Evolutionary conservation across 2,797 vertebrate genomes (phyloP), one percentile per base, ranked within the genome.

Genomic region (Acomys russatus): DNA sequence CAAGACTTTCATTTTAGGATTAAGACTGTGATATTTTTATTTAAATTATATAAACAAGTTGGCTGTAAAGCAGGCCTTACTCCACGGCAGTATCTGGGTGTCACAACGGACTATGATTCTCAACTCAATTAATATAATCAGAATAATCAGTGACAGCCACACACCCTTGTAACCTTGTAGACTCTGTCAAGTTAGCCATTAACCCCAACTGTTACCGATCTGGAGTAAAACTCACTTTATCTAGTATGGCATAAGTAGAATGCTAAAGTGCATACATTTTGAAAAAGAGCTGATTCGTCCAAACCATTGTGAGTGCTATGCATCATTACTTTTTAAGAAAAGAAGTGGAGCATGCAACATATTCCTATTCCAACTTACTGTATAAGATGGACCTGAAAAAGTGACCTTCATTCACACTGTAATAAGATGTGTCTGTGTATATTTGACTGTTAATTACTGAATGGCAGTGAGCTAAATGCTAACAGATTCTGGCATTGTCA

Each of bases 41-140:
- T 33, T 86, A 74, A 84, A 73, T 78, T 68, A 90, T 28, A 88
- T 90, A 56, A 94, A 56, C 8, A 76, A 49, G 22, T n/a, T 63
- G 17, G 22, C 56, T 82, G 25, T 76, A 80, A 68, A 79, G 76
- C 51, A 61, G 61, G 10, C 8, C 17, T 51, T 70, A 71, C 54
- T 51, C 14, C 4, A 74, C 22, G 15, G 6, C n/a, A 96, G 68
- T 33, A 54, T n/a, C 10, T 17, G 23, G n/a, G 22, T 80, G 3
- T 11, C 22, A 35, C 33, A 56, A 56, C 10, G 22, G 33, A 23
- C 33, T 68, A 7, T 1, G 12, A 68, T 14, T 70, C 44, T n/a
- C 30, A n/a, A 30, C 33, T 87, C 66, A 70, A 68, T 86, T 70
- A 71, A 35, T 86, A 20, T 56, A 71, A 86, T 71, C n/a, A 87